Conservation (phyloP, 2,888 invertebrate species). For the Augiades crinisus region DNA sequence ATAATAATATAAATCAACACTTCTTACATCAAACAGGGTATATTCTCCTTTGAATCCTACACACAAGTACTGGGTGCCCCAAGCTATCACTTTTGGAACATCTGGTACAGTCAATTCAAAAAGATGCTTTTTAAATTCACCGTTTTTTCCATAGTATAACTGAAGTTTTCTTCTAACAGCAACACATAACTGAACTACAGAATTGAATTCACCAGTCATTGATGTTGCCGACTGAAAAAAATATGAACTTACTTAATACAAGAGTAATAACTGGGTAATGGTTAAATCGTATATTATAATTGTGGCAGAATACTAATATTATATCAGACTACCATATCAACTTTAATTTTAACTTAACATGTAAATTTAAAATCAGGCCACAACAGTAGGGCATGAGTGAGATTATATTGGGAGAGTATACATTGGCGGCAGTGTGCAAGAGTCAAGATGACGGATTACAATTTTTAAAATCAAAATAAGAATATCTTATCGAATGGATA, state of each 20-base stretch:
- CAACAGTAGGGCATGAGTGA: too few species aligned
- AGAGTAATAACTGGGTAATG: too few species aligned
- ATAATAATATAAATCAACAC: neutral
- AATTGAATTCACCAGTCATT: constrained; percentile 86
- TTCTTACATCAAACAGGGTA: constrained; percentile 86
- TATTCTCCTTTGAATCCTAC: constrained; percentile 94
- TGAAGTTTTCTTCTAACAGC: constrained; percentile 93
- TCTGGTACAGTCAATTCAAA: constrained; percentile 90
- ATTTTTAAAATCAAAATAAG: too few species aligned
- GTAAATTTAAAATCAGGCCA: too few species aligned
- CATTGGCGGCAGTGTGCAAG: too few species aligned
- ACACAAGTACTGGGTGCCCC: constrained; percentile 92
- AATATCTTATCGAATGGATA: too few species aligned
- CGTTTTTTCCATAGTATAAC: constrained; percentile 94
- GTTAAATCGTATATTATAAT: too few species aligned
- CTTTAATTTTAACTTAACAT: too few species aligned
- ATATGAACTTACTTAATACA: neutral
- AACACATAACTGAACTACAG: constrained; percentile 92
- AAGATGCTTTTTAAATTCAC: constrained; percentile 87
- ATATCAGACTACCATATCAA: too few species aligned
- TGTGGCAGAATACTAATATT: too few species aligned
- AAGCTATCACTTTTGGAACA: constrained; percentile 89
- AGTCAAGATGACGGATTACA: too few species aligned
- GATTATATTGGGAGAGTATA: too few species aligned
- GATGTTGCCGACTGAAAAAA: constrained; percentile 60